Evolutionary conservation across 2,888 invertebrate genomes (phyloP).

Genomic region (Mesoligia furuncula): DNA sequence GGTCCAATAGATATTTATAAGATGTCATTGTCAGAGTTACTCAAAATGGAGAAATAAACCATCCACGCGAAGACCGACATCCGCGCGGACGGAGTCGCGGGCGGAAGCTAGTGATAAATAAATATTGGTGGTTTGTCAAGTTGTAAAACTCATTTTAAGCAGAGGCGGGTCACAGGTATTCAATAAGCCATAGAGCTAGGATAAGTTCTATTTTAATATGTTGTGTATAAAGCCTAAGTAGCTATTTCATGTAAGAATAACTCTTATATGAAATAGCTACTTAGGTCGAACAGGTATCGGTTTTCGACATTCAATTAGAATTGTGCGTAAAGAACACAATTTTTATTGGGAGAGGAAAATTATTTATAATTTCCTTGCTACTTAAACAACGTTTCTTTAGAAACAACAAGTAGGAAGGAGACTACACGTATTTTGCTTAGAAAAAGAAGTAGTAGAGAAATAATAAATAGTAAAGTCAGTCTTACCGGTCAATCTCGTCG

Average conservation of each 20-base stretch:
- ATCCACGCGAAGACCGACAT: too few relatives aligned
- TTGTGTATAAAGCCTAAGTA: background rate
- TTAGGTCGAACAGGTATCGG: too few relatives aligned
- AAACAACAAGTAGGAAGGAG: background rate
- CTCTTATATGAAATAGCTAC: too few relatives aligned
- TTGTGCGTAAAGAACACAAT: background rate
- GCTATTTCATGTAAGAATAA: too few relatives aligned
- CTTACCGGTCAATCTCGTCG: conserved; percentile 91
- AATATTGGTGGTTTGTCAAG: too few relatives aligned
- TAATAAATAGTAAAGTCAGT: conserved; percentile 18
- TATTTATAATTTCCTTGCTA: background rate
- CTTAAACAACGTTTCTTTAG: background rate
- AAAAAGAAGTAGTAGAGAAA: background rate
- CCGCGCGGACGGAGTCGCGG: too few relatives aligned
- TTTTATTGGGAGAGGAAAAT: background rate
- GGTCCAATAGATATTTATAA: too few relatives aligned
- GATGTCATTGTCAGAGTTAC: too few relatives aligned
- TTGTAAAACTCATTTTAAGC: background rate
- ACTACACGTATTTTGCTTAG: background rate
- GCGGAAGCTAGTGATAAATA: too few relatives aligned
- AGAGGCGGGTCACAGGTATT: background rate
- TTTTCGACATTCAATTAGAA: background rate
- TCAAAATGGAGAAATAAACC: too few relatives aligned
- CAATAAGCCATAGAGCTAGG: background rate
- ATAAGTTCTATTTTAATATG: background rate